A percentile compares a stretch with the other conserved stretches of the same genome.
These are phyloP conservation scores for Steinernema feltiae DNA, from an alignment of 1,140 invertebrate species.

Conservation along the genomic window DNA sequence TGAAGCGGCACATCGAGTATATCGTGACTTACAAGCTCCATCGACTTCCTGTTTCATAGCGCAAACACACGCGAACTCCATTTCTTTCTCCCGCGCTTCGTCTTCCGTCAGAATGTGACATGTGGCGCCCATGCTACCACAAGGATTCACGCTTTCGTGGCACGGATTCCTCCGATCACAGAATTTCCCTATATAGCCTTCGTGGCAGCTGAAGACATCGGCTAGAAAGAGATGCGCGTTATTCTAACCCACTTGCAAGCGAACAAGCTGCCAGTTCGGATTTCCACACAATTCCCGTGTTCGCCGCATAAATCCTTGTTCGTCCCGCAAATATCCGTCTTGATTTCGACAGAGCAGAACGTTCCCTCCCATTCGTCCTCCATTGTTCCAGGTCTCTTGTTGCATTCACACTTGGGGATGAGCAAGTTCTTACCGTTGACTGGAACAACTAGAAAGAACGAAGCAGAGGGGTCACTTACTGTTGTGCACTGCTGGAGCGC, in stretches of 20 bases:
- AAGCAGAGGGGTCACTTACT: background rate
- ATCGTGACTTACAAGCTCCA: background rate
- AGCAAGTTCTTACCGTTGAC: background rate
- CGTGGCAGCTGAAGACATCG: background rate
- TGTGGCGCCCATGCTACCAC: background rate
- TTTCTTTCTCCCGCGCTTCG: background rate
- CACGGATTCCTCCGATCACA: background rate
- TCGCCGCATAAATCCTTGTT: no score
- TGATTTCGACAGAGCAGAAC: background rate
- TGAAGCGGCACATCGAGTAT: no score
- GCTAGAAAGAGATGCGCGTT: background rate
- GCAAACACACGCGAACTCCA: background rate
- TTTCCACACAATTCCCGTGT: background rate
- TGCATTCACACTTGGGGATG: background rate
- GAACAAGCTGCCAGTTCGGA: background rate
- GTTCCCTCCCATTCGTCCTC: background rate
- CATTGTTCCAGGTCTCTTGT: no score
- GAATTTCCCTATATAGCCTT: background rate
- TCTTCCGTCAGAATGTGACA: background rate
- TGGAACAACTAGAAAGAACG: background rate
- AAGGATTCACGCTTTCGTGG: background rate
- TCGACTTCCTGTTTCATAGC: background rate
- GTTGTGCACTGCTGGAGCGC: background rate
- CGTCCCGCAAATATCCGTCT: no score
- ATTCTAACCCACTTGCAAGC: background rate